These are phyloP conservation scores for Cyprinodon brontotheroides DNA, from an alignment of 2,113 vertebrate species.

Conservation along the genomic window DNA sequence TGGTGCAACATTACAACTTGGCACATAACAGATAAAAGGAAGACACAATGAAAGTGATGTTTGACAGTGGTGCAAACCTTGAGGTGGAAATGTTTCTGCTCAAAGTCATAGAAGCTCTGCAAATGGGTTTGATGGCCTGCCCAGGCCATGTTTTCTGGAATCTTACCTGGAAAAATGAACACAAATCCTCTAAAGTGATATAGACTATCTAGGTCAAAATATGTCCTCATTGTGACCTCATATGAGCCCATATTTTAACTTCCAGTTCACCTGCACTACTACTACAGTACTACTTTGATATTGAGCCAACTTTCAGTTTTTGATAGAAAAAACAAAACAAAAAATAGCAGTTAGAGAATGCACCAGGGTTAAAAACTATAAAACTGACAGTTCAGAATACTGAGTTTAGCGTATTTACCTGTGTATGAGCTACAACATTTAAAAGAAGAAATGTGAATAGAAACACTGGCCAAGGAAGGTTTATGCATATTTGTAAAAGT, in stretches of 20 bases:
- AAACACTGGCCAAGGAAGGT: not conserved
- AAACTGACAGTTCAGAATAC: too few species aligned
- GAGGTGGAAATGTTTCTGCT: conserved; percentile 48
- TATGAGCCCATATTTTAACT: conserved; percentile 54
- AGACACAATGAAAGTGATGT: conserved; percentile 51
- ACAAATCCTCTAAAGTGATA: conserved; percentile 60
- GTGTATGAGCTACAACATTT: too few species aligned
- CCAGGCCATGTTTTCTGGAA: conserved; percentile 25
- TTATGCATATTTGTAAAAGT: not conserved
- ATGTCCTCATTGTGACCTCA: conserved; percentile 51
- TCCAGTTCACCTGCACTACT: conserved; percentile 51
- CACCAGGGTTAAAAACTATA: not conserved
- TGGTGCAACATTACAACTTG: conserved; percentile 44
- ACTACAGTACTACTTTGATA: not conserved
- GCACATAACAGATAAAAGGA: conserved; percentile 62
- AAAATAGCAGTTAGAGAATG: not conserved
- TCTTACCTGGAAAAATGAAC: conserved; percentile 34
- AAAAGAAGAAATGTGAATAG: too few species aligned
- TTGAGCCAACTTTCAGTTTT: not conserved
- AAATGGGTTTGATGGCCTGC: conserved; percentile 37
- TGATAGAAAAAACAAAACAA: not conserved
- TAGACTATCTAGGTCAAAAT: conserved; percentile 42
- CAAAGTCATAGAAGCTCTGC: conserved; percentile 31
- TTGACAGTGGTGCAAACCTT: conserved; percentile 39
- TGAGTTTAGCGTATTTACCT: too few species aligned